These are phyloP conservation scores for Pygocentrus nattereri DNA, from an alignment of 2,797 vertebrate genomes.

Conservation along the genomic window DNA sequence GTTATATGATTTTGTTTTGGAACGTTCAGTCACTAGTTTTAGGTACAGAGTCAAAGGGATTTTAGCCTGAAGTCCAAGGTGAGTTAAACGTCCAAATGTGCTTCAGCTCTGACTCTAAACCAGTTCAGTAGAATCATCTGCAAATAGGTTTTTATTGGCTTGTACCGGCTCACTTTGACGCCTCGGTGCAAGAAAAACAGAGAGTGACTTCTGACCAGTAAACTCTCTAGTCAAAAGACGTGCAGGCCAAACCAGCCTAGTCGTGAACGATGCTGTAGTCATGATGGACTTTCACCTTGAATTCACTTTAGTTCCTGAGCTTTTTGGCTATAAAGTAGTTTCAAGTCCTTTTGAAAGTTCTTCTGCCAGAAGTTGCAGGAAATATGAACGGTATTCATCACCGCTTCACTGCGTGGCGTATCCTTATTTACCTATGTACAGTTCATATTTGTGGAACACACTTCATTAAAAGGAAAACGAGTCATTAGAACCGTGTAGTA, in stretches of 20 bases:
- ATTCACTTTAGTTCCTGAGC: background rate
- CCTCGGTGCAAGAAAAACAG: background rate
- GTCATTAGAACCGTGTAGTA: too few species aligned
- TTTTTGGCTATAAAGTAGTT: background rate
- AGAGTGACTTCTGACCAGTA: constrained; percentile 14
- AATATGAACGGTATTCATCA: background rate
- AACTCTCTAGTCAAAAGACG: background rate
- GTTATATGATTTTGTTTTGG: too few species aligned
- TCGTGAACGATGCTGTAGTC: constrained; percentile 36
- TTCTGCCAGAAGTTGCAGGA: background rate
- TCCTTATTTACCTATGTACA: too few species aligned
- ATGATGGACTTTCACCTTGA: constrained; percentile 18
- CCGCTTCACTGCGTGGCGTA: too few species aligned
- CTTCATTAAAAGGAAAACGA: background rate
- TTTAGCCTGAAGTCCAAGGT: too few species aligned
- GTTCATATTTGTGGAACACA: background rate
- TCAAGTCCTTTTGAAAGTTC: background rate
- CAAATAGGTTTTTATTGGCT: too few species aligned
- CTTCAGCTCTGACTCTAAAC: too few species aligned
- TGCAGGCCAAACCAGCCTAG: constrained; percentile 57
- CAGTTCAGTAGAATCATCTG: too few species aligned
- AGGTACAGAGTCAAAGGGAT: too few species aligned
- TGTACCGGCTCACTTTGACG: too few species aligned
- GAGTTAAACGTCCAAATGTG: too few species aligned
- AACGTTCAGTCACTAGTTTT: too few species aligned